Conservation (phyloP, 1,140 invertebrate species). For the Colletes gigas region DNA sequence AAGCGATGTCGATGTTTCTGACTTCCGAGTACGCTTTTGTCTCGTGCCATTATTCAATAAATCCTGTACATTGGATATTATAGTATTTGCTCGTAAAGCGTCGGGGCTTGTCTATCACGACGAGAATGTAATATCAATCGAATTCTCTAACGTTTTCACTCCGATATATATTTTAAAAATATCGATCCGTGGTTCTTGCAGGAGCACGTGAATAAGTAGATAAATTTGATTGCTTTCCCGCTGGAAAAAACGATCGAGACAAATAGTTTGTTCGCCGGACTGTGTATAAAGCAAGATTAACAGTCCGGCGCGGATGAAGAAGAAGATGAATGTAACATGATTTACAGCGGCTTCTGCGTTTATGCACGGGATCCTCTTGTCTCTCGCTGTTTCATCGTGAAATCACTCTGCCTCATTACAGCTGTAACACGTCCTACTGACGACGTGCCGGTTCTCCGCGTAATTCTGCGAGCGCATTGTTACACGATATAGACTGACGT, state of each 20-base stretch:
- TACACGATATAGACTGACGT: constrained; percentile 66
- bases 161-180: no score
- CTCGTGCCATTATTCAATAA: constrained; percentile 10
- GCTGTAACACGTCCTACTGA: constrained; percentile 55
- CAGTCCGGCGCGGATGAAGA: constrained; percentile 18
- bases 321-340: constrained; percentile 36
- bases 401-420: constrained; percentile 65
- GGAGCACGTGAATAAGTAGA: no score
- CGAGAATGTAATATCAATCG: constrained; percentile 7
- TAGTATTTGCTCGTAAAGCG: constrained; percentile 14
- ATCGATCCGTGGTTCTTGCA: no score
- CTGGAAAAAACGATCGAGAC: not conserved
- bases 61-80: not conserved
- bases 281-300: not conserved
- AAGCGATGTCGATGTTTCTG: constrained; percentile 56
- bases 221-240: not conserved
- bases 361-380: constrained; percentile 28
- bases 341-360: constrained; percentile 21
- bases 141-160: not conserved
- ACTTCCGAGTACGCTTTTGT: constrained; percentile 47
- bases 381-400: constrained; percentile 35
- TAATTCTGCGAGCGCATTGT: constrained; percentile 64
- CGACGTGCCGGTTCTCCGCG: constrained; percentile 53
- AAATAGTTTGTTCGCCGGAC: constrained; percentile 2
- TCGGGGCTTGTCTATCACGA: not conserved